These are phyloP conservation scores for Bovichtus diacanthus DNA, from an alignment of 2,797 vertebrate genomes.

Conservation along the genomic window DNA sequence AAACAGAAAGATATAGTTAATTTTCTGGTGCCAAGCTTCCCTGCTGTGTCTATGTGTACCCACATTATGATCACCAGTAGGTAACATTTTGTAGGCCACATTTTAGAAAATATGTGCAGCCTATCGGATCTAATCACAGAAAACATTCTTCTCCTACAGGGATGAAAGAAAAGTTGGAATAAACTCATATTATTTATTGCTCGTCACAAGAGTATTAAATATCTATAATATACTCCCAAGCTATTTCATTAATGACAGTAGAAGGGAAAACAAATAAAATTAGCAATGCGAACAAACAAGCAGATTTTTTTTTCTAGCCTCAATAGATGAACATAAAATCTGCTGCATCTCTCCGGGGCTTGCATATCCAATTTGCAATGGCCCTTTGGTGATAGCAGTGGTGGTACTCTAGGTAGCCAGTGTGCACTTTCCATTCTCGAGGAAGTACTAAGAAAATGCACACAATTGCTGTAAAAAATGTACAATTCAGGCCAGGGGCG, in stretches of 20 bases:
- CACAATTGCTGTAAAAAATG: slow-evolving; percentile 19
- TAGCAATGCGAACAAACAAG: slow-evolving; percentile 46
- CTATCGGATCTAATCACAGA: slow-evolving; percentile 12
- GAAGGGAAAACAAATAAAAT: slow-evolving; percentile 56
- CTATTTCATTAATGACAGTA: slow-evolving; percentile 34
- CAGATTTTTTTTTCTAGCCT: slow-evolving; percentile 21
- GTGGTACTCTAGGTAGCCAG: slow-evolving; percentile 9
- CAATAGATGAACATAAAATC: slow-evolving; percentile 17
- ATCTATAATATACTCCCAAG: slow-evolving; percentile 28
- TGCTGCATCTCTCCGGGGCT: slow-evolving; percentile 29
- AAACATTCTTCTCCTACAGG: slow-evolving; percentile 7
- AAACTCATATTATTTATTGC: slow-evolving; percentile 10
- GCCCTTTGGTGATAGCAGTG: slow-evolving; percentile 19
- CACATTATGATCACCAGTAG: background rate
- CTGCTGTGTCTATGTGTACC: background rate
- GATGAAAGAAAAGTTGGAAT: slow-evolving; percentile 20
- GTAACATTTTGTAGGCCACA: background rate
- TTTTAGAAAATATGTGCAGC: background rate
- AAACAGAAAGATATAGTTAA: slow-evolving; percentile 21
- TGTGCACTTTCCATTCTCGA: slow-evolving; percentile 22
- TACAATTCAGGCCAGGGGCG: slow-evolving; percentile 43
- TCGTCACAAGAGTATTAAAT: slow-evolving; percentile 12
- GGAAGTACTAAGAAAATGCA: slow-evolving; percentile 32
- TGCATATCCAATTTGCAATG: slow-evolving; percentile 36
- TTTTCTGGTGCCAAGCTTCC: background rate